Evolutionary conservation across 2,888 invertebrate species (phyloP).

Genomic region (Peribatodes rhomboidaria): DNA sequence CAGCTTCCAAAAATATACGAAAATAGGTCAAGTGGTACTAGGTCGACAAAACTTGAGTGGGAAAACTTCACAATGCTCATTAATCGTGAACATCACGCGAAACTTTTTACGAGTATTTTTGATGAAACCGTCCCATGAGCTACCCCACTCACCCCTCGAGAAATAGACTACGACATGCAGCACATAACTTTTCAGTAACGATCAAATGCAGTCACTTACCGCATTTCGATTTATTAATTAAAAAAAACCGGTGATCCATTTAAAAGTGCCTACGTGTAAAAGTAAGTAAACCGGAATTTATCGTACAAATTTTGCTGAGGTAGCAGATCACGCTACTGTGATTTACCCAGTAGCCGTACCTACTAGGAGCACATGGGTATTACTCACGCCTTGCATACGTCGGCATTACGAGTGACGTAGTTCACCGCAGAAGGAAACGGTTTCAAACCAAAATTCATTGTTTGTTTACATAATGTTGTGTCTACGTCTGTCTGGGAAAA

Average conservation of each 20-base stretch:
- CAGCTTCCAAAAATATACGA: slow-evolving; percentile 34
- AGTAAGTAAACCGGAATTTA: slow-evolving; percentile 4
- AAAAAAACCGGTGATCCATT: not conserved
- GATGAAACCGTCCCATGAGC: not conserved
- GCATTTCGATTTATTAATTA: not conserved
- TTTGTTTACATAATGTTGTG: slow-evolving; percentile 14
- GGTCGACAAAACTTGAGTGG: slow-evolving; percentile 24
- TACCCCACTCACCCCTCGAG: slow-evolving; percentile 1
- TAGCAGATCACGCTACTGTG: slow-evolving; percentile 9
- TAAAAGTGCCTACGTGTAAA: not conserved
- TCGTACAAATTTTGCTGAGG: slow-evolving; percentile 23
- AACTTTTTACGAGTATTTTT: not conserved
- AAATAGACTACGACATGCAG: not conserved
- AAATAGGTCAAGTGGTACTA: slow-evolving; percentile 29
- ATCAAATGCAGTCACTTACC: not conserved
- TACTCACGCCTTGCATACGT: slow-evolving; percentile 1
- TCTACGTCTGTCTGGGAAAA: slow-evolving; percentile 11
- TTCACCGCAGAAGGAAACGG: not conserved
- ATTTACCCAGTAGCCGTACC: slow-evolving; percentile 1
- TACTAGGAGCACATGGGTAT: slow-evolving; percentile 11
- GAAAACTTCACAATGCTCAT: slow-evolving; percentile 14
- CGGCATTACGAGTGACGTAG: slow-evolving; percentile 6
- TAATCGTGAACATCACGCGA: slow-evolving; percentile 4
- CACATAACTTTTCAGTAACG: not conserved
- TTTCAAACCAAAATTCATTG: slow-evolving; percentile 2